phyloP scores from a whole-genome alignment of 2,888 invertebrate species.

The Drosophila phalerata region DNA sequence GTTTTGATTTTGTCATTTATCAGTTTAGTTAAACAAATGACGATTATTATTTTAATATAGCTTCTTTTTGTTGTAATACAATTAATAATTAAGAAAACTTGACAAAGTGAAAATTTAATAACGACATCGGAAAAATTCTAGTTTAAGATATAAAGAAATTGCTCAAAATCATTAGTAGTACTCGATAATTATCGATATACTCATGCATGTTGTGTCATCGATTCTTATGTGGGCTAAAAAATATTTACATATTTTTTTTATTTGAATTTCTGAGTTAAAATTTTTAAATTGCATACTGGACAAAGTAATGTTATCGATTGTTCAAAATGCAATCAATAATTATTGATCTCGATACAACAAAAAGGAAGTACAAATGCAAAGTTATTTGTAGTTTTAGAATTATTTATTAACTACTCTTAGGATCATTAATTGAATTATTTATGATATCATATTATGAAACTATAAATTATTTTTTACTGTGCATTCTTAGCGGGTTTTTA shows the following conservation, averaged over 20 bases:
- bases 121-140: too few relatives aligned
- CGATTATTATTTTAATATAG: not conserved
- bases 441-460: too few relatives aligned
- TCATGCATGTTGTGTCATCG: not conserved
- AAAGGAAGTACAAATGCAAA: not conserved
- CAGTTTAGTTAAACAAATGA: not conserved
- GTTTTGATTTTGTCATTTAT: constrained; percentile 13
- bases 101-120: not conserved
- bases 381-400: too few relatives aligned
- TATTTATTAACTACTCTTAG: not conserved
- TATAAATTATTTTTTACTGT: not conserved
- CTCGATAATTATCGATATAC: not conserved
- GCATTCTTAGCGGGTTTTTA: constrained; percentile 1
- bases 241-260: too few relatives aligned
- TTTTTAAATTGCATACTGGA: too few relatives aligned
- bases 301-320: too few relatives aligned
- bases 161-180: not conserved
- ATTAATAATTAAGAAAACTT: not conserved
- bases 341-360: not conserved
- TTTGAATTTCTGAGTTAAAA: too few relatives aligned
- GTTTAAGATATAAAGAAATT: not conserved
- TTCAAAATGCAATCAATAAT: too few relatives aligned
- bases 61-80: not conserved
- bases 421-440: too few relatives aligned
- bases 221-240: not conserved